Conservation (phyloP, 2,113 vertebrate species). For the Antennarius striatus region DNA sequence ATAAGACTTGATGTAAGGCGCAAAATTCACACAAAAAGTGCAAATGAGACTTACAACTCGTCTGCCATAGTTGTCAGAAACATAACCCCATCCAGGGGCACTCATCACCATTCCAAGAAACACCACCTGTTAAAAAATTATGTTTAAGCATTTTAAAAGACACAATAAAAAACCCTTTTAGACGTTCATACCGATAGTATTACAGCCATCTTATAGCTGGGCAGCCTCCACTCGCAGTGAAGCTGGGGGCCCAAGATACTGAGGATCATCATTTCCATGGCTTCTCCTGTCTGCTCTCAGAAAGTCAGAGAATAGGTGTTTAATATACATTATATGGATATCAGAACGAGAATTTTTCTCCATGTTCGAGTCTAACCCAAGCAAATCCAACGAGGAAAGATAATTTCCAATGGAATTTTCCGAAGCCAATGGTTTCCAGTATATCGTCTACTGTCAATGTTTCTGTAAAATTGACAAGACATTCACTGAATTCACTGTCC, state of each 20-base stretch:
- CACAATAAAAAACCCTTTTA: neutral
- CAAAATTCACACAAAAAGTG: neutral
- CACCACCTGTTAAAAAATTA: slow-evolving; percentile 82
- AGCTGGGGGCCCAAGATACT: slow-evolving; percentile 93
- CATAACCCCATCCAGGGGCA: slow-evolving; percentile 90
- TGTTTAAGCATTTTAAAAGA: neutral
- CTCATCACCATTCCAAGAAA: slow-evolving; percentile 89
- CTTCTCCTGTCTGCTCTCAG: slow-evolving; percentile 87
- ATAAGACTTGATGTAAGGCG: neutral
- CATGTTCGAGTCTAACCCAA: slow-evolving; percentile 83
- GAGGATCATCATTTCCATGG: slow-evolving; percentile 99
- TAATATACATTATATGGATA: too few species aligned
- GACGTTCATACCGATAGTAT: slow-evolving; percentile 88
- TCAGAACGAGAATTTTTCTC: neutral
- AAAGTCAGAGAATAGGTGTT: neutral
- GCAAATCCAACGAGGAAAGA: slow-evolving; percentile 89
- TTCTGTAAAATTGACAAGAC: slow-evolving; percentile 72
- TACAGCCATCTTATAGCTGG: slow-evolving; percentile 90
- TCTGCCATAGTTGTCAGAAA: slow-evolving; percentile 92
- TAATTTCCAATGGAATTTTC: slow-evolving; percentile 94
- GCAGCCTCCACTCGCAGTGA: slow-evolving; percentile 93
- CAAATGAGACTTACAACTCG: slow-evolving; percentile 84
- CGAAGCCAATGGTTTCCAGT: slow-evolving; percentile 93
- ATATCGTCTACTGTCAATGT: slow-evolving; percentile 95
- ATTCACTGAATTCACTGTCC: neutral